Conservation (phyloP, 2,888 invertebrate genomes). For the Trilocha varians region DNA sequence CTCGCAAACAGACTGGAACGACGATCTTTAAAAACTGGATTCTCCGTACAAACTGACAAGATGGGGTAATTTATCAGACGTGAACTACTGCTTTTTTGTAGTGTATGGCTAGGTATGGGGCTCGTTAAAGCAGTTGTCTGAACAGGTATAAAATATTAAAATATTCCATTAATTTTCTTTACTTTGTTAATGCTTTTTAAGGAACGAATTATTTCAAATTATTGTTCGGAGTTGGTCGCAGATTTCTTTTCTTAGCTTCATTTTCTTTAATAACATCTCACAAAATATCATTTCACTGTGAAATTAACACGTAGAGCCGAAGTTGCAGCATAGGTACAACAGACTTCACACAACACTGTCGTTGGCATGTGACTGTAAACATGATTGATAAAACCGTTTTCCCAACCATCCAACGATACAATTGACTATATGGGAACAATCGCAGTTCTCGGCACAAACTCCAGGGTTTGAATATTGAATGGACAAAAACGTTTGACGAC, state of each 20-base stretch:
- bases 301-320: too few relatives aligned
- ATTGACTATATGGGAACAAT: slow-evolving; percentile 24
- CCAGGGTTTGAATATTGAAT: slow-evolving; percentile 16
- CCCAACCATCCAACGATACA: slow-evolving; percentile 15
- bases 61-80: slow-evolving; percentile 1
- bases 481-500: slow-evolving; percentile 1
- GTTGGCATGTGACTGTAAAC: slow-evolving; percentile 21
- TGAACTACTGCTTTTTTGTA: background rate
- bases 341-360: slow-evolving; percentile 14
- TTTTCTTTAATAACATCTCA: too few relatives aligned
- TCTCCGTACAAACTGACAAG: slow-evolving; percentile 22
- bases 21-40: slow-evolving; percentile 36
- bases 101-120: too few relatives aligned
- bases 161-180: too few relatives aligned
- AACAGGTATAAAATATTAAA: too few relatives aligned
- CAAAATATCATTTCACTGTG: too few relatives aligned
- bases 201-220: too few relatives aligned
- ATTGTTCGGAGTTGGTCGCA: too few relatives aligned
- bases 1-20: slow-evolving; percentile 58
- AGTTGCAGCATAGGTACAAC: too few relatives aligned
- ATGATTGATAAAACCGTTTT: slow-evolving; percentile 16
- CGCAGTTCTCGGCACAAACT: slow-evolving; percentile 17
- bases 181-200: too few relatives aligned
- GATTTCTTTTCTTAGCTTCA: too few relatives aligned
- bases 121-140: too few relatives aligned